Percentiles rank a stretch among this genome's conserved stretches.
Evolutionary conservation across 2,797 vertebrate genomes (phyloP).

Genomic region (Rhodeus uyekii): DNA sequence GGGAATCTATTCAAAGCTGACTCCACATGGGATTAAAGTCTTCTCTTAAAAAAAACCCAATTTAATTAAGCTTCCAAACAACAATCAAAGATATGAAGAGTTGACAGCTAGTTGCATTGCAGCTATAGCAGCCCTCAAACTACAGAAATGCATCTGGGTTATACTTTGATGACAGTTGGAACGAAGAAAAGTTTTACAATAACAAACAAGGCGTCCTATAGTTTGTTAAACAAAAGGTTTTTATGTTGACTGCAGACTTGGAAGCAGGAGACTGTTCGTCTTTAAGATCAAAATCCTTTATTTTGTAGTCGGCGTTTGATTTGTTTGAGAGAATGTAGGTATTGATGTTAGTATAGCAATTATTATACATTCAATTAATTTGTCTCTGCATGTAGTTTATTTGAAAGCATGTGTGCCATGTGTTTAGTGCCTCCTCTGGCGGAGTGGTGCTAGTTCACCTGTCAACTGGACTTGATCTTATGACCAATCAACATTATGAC

Average conservation of each 20-base stretch:
- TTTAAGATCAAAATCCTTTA: not conserved
- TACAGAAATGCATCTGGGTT: conserved; percentile 10
- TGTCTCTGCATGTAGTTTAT: too few relatives aligned
- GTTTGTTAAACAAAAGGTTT: not conserved
- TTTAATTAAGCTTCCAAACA: conserved; percentile 59
- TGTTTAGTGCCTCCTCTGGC: conserved; percentile 31
- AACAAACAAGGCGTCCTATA: not conserved
- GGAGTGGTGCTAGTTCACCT: not conserved
- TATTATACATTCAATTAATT: not conserved
- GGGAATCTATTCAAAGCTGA: conserved; percentile 76
- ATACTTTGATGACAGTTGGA: not conserved
- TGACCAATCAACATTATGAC: conserved; percentile 25
- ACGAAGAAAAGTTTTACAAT: not conserved
- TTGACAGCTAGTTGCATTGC: conserved; percentile 23
- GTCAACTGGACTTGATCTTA: conserved; percentile 1
- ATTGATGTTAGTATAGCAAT: not conserved
- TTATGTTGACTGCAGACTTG: conserved; percentile 5
- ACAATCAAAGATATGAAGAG: conserved; percentile 52
- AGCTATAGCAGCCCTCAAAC: not conserved
- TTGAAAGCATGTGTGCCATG: not conserved
- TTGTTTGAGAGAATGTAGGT: not conserved
- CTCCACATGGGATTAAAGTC: conserved; percentile 70
- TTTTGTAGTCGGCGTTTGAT: not conserved
- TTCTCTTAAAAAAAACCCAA: conserved; percentile 36
- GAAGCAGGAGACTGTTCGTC: not conserved